These are phyloP conservation scores for Itoplectis maculator DNA, from an alignment of 2,888 invertebrate genomes.

Conservation along the genomic window DNA sequence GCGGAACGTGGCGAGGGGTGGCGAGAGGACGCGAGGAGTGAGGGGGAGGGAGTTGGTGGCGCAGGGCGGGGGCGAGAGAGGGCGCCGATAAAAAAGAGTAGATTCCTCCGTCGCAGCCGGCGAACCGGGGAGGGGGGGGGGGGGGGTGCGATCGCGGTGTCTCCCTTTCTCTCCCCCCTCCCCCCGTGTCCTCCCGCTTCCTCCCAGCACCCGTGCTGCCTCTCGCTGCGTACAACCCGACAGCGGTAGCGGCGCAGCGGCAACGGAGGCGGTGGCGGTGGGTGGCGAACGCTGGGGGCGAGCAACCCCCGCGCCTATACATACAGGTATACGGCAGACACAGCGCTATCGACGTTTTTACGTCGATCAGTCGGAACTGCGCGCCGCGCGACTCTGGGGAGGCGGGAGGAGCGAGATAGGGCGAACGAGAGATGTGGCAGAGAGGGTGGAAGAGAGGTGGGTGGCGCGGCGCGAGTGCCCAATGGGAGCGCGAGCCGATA, in stretches of 20 bases:
- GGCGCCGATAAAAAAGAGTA: conserved; percentile 81
- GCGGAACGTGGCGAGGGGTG: conserved; percentile 67
- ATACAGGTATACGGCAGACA: conserved; percentile 75
- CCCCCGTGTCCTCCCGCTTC: conserved; percentile 59
- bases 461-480: conserved; percentile 76
- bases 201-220: conserved; percentile 58
- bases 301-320: conserved; percentile 37
- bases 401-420: too few relatives aligned
- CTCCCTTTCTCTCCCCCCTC: conserved; percentile 64
- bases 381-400: conserved; percentile 72
- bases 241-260: conserved; percentile 73
- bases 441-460: conserved; percentile 80
- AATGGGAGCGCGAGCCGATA: conserved; percentile 84
- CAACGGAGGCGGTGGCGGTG: conserved; percentile 68
- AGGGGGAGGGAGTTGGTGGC: neutral
- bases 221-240: conserved; percentile 61
- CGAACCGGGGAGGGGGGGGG: conserved; percentile 18
- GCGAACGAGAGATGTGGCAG: neutral
- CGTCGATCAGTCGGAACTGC: conserved; percentile 85
- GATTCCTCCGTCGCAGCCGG: conserved; percentile 40
- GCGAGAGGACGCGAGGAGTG: conserved; percentile 34
- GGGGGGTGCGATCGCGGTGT: conserved; percentile 38
- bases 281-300: conserved; percentile 71
- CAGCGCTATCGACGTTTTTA: conserved; percentile 84
- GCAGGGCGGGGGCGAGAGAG: conserved; percentile 72